A percentile compares a stretch with the other conserved stretches of the same genome.
Evolutionary conservation across 1,140 invertebrate genomes (phyloP).

Genomic region (Drosophila serrata): DNA sequence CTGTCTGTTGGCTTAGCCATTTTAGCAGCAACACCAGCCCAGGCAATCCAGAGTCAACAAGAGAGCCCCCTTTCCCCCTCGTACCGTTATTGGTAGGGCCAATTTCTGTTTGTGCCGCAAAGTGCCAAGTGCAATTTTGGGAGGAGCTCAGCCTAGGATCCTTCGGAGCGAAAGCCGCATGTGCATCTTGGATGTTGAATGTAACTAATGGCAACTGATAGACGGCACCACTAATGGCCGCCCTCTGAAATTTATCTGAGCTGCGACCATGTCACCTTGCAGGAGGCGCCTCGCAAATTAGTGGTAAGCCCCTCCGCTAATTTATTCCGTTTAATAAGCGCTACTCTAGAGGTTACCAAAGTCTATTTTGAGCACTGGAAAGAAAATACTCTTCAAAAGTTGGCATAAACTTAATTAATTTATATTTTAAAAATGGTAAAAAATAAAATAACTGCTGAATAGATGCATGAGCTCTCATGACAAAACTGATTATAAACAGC

Average conservation of each 20-base stretch:
- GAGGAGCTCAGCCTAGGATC: conserved; percentile 8
- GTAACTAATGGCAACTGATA: conserved; percentile 76
- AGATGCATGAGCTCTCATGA: background rate
- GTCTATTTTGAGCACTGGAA: too few relatives aligned
- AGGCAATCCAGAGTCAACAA: conserved; percentile 51
- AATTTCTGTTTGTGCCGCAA: conserved; percentile 63
- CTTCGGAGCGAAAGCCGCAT: conserved; percentile 26
- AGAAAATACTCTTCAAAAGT: background rate
- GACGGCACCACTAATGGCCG: conserved; percentile 42
- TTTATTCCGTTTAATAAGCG: conserved; percentile 50
- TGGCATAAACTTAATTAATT: background rate
- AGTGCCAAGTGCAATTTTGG: conserved; percentile 63
- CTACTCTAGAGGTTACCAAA: background rate
- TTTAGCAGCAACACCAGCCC: conserved; percentile 34
- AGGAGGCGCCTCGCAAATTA: conserved; percentile 45
- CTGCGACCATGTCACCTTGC: conserved; percentile 34
- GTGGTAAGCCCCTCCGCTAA: conserved; percentile 39
- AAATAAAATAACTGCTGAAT: background rate
- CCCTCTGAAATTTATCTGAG: conserved; percentile 53
- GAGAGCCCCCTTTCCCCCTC: conserved; percentile 1
- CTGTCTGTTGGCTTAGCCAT: conserved; percentile 59
- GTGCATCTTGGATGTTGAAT: conserved; percentile 61
- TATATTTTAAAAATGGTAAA: too few relatives aligned
- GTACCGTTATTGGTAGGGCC: conserved; percentile 38
- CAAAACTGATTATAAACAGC: too few relatives aligned